Evolutionary conservation across 1,140 invertebrate species (phyloP), one percentile per base, ranked within the genome.

Genomic region (Ceratina calcarata): DNA sequence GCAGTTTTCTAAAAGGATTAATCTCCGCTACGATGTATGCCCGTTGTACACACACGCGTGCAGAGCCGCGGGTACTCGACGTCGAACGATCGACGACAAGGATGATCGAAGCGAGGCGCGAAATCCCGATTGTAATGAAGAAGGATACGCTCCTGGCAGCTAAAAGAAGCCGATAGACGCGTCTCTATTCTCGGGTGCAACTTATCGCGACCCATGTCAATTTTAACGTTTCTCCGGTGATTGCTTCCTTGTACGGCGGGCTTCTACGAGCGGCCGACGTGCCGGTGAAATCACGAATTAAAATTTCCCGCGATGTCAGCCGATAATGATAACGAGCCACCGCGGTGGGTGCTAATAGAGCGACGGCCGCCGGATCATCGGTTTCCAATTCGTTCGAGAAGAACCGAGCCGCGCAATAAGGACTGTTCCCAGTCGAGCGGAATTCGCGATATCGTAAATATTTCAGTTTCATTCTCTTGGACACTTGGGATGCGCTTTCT

Each of bases 271-370:
- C 67, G 65, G 53, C 70, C 67, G 71, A 77, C 37, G 37, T 10
- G 37, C 58, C 68, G 83, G 86, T 77, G 86, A 87, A 82, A 84
- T 69, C 79, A 82, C 73, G 70, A 88, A 88, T 88, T 86, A 88
- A 88, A 88, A 87, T 87, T 75, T 55, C 62, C 24, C 27, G 12
- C 37, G 71, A 58, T 80, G 76, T 85, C 83, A 61, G 80, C 45
- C 74, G 78, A 84, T 88, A 86, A 88, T 88, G 84, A 88, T 88
- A 88, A 88, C 84, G 87, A 88, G 71, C 62, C 75, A 65, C 75
- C 81, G 67, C 70, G 62, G 66, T 45, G 68, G 77, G 75, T 77
- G 82, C 72, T 88, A 88, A 88, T 86, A 86, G 83, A 75, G 45
- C 74, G 86, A 86, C 86, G 86, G 87, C 76, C 78, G 72, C 61